Percentiles rank a stretch among this genome's conserved stretches.
Conservation (phyloP, 2,113 vertebrate species). For the Paramisgurnus dabryanus region DNA sequence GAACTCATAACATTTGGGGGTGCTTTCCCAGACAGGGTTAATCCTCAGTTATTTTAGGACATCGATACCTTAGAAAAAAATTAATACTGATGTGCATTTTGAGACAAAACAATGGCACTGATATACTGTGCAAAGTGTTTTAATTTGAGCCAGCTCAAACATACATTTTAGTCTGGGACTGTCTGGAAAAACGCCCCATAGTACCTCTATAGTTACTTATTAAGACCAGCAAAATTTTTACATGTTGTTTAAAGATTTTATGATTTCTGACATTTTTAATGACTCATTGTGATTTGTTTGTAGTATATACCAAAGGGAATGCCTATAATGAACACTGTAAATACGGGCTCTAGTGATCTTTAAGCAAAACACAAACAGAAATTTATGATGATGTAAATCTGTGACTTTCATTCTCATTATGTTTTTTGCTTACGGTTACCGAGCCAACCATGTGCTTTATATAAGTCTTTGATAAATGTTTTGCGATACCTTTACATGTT, state of each 20-base stretch:
- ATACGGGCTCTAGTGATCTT: slow-evolving; percentile 4
- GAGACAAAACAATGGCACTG: too few species aligned
- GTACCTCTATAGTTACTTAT: not conserved
- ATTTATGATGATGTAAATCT: not conserved
- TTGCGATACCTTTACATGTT: not conserved
- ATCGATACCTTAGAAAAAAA: too few species aligned
- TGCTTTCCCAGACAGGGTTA: too few species aligned
- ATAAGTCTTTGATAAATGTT: not conserved
- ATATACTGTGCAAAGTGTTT: too few species aligned
- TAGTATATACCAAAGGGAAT: slow-evolving; percentile 12
- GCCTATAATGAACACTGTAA: not conserved
- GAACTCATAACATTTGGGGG: not conserved
- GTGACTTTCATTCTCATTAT: not conserved
- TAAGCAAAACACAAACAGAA: not conserved
- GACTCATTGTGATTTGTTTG: not conserved
- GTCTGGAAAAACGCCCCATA: too few species aligned
- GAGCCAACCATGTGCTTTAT: not conserved
- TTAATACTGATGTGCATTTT: too few species aligned
- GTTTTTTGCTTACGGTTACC: not conserved
- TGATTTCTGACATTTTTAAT: not conserved
- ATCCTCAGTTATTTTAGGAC: too few species aligned
- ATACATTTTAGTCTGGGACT: too few species aligned
- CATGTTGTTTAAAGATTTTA: not conserved
- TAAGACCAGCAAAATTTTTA: not conserved
- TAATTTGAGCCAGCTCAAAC: too few species aligned